Evolutionary conservation across 1,140 invertebrate genomes (phyloP).

Genomic region (Drosophila watanabei): DNA sequence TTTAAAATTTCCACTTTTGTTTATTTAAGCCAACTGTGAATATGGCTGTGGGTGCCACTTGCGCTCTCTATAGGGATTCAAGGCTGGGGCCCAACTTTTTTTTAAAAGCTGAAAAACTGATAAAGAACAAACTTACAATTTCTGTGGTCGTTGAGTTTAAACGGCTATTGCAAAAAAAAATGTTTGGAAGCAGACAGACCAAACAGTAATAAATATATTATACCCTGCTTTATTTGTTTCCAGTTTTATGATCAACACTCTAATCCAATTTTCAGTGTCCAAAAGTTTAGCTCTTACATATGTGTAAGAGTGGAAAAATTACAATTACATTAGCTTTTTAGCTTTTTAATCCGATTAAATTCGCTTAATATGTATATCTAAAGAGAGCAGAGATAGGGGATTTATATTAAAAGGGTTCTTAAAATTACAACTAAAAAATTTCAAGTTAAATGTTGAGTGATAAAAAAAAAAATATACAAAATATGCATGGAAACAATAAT

Average conservation of each 20-base stretch:
- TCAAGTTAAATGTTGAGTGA: too few relatives aligned
- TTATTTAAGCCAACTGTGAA: conserved; percentile 59
- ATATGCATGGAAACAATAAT: too few relatives aligned
- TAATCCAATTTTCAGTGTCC: neutral
- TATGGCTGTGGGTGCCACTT: conserved; percentile 8
- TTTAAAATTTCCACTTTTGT: conserved; percentile 77
- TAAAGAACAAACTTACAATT: conserved; percentile 11
- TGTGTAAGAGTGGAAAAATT: too few relatives aligned
- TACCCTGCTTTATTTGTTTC: too few relatives aligned
- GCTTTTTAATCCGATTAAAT: too few relatives aligned
- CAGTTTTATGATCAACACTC: neutral
- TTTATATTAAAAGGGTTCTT: too few relatives aligned
- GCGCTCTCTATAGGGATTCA: neutral
- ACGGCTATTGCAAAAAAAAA: conserved; percentile 4
- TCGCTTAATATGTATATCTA: too few relatives aligned
- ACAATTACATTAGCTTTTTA: too few relatives aligned
- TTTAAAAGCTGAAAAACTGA: conserved; percentile 23
- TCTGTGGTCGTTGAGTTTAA: neutral
- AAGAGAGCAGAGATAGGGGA: too few relatives aligned
- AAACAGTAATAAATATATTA: neutral
- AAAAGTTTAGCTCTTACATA: too few relatives aligned
- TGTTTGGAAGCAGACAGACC: neutral
- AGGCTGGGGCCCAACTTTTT: conserved; percentile 10
- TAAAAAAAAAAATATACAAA: too few relatives aligned
- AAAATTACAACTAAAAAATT: too few relatives aligned